phyloP scores from a whole-genome alignment of 2,888 invertebrate genomes.

The Limnephilus rhombicus region DNA sequence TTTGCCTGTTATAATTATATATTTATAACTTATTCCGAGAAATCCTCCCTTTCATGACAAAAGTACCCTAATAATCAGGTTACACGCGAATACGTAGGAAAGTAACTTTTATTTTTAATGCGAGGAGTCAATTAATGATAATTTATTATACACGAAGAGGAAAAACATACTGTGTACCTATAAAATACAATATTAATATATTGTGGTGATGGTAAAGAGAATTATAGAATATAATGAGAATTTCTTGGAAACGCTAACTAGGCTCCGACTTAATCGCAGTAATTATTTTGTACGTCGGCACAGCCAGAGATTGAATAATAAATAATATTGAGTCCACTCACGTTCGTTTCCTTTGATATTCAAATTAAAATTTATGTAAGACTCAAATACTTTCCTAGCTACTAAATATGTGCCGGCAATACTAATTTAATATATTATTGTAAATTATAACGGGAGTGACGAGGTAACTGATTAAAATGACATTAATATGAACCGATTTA shows the following conservation, averaged over 20 bases:
- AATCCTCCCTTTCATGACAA: neutral
- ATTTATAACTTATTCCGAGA: neutral
- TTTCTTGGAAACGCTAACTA: conserved; percentile 31
- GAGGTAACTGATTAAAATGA: neutral
- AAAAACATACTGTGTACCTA: neutral
- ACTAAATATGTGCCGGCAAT: conserved; percentile 16
- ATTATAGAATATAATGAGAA: neutral
- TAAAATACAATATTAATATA: neutral
- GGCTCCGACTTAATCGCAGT: neutral
- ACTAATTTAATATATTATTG: neutral
- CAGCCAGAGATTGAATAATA: conserved; percentile 24
- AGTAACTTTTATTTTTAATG: neutral
- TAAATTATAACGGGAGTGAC: neutral
- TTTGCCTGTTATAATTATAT: neutral
- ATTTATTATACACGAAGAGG: neutral
- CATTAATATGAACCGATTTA: neutral
- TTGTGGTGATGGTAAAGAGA: neutral
- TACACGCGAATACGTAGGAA: neutral
- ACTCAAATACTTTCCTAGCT: neutral
- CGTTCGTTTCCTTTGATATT: conserved; percentile 38
- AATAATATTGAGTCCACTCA: conserved; percentile 28
- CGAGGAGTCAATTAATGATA: neutral
- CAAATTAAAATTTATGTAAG: conserved; percentile 32
- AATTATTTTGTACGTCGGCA: conserved; percentile 16
- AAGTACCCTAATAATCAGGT: neutral